Evolutionary conservation across 2,888 invertebrate species (phyloP).

Genomic region (Andrena dorsata): DNA sequence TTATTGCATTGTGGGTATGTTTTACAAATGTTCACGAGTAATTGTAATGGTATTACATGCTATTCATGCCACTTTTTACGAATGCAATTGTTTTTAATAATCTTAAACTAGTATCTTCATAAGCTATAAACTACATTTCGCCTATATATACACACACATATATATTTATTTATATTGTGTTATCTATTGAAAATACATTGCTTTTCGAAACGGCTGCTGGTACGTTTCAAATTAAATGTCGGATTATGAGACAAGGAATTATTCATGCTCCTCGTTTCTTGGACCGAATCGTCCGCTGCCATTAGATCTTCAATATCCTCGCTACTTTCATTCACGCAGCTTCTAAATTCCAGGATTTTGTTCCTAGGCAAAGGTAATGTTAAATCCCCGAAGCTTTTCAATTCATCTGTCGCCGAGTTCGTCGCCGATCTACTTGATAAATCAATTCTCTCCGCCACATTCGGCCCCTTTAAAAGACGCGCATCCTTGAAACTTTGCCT

Average conservation of each 20-base stretch:
- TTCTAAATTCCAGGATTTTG: conserved; percentile 11
- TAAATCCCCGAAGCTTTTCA: background rate
- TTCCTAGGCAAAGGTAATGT: background rate
- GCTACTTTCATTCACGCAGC: background rate
- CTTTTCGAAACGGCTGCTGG: conserved; percentile 20
- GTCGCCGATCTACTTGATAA: background rate
- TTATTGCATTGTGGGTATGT: background rate
- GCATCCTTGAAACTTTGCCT: background rate
- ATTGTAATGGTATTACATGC: background rate
- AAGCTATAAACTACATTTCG: conserved; percentile 33
- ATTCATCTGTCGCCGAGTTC: conserved; percentile 19
- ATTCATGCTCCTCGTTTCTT: background rate
- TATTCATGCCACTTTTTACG: background rate
- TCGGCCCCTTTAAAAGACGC: conserved; percentile 3
- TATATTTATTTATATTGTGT: conserved; percentile 12
- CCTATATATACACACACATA: conserved; percentile 15
- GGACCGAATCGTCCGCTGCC: background rate
- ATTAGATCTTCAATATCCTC: background rate
- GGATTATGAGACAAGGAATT: background rate
- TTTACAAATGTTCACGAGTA: conserved; percentile 27
- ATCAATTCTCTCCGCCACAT: background rate
- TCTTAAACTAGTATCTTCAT: conserved; percentile 10
- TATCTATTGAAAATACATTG: conserved; percentile 37
- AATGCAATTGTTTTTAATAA: conserved; percentile 1
- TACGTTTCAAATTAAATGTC: background rate